Base-by-base conservation (phyloP, 2,113 vertebrate species). In the Nothobranchius furzeri region DNA sequence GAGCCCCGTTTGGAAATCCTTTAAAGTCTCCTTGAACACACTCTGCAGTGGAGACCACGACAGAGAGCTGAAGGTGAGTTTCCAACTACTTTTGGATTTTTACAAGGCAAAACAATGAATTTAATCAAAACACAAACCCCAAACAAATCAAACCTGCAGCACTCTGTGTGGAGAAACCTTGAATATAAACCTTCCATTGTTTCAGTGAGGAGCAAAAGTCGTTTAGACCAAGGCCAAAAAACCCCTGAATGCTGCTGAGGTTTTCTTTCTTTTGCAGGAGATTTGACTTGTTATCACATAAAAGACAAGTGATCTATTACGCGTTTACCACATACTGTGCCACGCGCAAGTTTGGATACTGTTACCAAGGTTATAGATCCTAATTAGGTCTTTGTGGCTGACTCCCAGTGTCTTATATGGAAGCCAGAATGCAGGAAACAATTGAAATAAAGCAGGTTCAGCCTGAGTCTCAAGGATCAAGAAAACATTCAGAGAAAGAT, bases 1-100 rank as follows among this genome's bases (percentile, higher is more conserved):
- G 83, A 99, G 94, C 82, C 98, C 98, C 42, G 93, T 95, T 36
- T 99, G 98, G 98, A 98, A 98, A 87, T 94, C 96, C 37, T 99
- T 99, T 87, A 99, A 99, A 92, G 97, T 99, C 70, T 99, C 98
- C 1, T 89, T 98, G 59, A 98, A 99, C 89, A 98, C 98, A 48
- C 93, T 99, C 53, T 99, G 98, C 94, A 99, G 98, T 9, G 96
- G 97, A 43, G 95, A 98, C 85, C 95, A 91, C 1, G 92, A 94
- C 37, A 81, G 93, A 36, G 92, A 92, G 56, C 85, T 94, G 55
- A 93, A 92, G 92, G 93, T 93, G 78, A 88, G 88, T 76, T 24
- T 36, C 36, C 10, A 13, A 6, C 17, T 5, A 5, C 15, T 47
- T 0, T 47, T 6, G 7, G 47, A 24, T 24, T 45, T 14, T 13